These are phyloP conservation scores for Ramphastos sulfuratus DNA, from an alignment of 2,113 vertebrate species.

Conservation along the genomic window DNA sequence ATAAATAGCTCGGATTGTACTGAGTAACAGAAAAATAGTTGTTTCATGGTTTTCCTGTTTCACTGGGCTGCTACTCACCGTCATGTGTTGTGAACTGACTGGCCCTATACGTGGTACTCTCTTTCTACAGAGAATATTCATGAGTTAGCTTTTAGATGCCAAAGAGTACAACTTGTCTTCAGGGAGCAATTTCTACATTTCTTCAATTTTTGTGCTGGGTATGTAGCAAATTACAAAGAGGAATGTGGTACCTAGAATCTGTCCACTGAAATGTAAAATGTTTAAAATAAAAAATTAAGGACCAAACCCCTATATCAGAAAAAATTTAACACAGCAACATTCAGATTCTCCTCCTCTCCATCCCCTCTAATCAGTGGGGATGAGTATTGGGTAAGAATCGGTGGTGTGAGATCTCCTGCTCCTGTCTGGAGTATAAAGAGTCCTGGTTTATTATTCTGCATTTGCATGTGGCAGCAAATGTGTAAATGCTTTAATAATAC, in stretches of 20 bases:
- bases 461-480: slow-evolving; percentile 65
- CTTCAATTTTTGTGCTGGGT: slow-evolving; percentile 1
- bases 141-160: slow-evolving; percentile 19
- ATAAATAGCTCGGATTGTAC: background rate
- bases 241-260: slow-evolving; percentile 3
- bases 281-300: slow-evolving; percentile 7
- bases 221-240: slow-evolving; percentile 53
- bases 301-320: background rate
- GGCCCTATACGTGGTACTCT: background rate
- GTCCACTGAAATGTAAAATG: slow-evolving; percentile 27
- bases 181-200: slow-evolving; percentile 8
- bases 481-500: slow-evolving; percentile 55
- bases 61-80: background rate
- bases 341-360: slow-evolving; percentile 1
- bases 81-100: background rate
- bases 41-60: background rate
- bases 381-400: slow-evolving; percentile 11
- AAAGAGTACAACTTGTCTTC: slow-evolving; percentile 1
- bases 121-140: slow-evolving; percentile 25
- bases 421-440: slow-evolving; percentile 29
- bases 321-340: slow-evolving; percentile 19
- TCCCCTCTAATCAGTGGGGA: background rate
- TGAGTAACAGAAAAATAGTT: background rate
- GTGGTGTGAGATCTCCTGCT: slow-evolving; percentile 43
- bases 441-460: slow-evolving; percentile 48